Conservation (phyloP, 2,113 vertebrate genomes). For the Cygnus buccinator region DNA sequence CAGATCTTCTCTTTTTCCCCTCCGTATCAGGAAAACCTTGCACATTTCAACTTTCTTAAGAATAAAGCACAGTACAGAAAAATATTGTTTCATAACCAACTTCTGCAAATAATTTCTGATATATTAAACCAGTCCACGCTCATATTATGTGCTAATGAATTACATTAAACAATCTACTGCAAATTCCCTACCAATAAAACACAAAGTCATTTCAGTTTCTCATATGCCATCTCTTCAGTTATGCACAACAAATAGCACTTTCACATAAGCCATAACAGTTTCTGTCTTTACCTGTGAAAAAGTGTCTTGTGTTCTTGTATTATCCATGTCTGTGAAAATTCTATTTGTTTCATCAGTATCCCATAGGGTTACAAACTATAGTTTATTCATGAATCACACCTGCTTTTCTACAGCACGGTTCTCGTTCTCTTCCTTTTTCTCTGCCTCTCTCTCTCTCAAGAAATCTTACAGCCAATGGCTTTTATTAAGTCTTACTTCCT, state of each 20-base stretch:
- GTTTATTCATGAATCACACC: background rate
- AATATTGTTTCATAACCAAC: background rate
- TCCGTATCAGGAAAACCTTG: background rate
- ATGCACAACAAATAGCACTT: background rate
- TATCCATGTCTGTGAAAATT: background rate
- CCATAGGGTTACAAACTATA: background rate
- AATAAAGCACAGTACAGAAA: background rate
- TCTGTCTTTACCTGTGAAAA: constrained; percentile 66
- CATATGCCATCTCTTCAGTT: background rate
- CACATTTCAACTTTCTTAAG: background rate
- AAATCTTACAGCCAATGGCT: constrained; percentile 38
- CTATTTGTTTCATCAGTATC: background rate
- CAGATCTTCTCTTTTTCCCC: background rate
- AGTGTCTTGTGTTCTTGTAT: background rate
- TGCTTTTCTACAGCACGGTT: background rate
- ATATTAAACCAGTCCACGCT: background rate
- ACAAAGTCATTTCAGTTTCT: background rate
- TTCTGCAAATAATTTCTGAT: background rate
- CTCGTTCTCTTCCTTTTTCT: background rate
- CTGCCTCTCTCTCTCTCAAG: background rate
- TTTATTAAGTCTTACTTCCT: constrained; percentile 61
- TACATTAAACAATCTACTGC: background rate
- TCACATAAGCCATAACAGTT: background rate
- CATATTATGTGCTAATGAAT: background rate
- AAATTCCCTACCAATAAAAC: background rate